These are phyloP conservation scores for Pipra filicauda DNA, from an alignment of 2,113 vertebrate species.

Conservation along the genomic window DNA sequence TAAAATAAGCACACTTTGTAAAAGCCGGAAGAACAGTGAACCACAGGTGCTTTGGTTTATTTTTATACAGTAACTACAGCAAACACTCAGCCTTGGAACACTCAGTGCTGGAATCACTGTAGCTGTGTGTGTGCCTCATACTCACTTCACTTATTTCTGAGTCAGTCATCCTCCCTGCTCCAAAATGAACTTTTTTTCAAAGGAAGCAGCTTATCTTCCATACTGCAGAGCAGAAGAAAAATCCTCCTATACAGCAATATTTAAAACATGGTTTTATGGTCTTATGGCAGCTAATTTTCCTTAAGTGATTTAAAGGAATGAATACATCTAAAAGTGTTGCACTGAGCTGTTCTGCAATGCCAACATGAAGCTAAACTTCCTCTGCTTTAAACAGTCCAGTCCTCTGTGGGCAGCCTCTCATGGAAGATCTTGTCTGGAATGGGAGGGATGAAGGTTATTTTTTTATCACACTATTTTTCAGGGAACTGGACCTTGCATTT, in stretches of 20 bases:
- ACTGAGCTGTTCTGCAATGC: constrained; percentile 60
- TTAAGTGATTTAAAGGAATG: constrained; percentile 76
- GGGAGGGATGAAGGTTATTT: not conserved
- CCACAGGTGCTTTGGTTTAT: not conserved
- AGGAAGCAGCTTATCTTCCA: constrained; percentile 66
- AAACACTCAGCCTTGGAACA: not conserved
- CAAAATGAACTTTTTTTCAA: constrained; percentile 43
- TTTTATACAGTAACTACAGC: not conserved
- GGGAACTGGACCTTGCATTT: not conserved
- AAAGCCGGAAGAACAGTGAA: not conserved
- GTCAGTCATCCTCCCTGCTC: not conserved
- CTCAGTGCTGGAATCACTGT: not conserved
- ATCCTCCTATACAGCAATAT: constrained; percentile 47
- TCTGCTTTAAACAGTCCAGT: not conserved
- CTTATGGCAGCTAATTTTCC: constrained; percentile 79
- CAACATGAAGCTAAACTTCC: not conserved
- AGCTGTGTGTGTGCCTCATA: not conserved
- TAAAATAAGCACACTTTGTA: not conserved
- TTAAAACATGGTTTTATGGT: constrained; percentile 67
- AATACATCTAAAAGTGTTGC: constrained; percentile 61
- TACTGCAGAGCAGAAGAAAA: constrained; percentile 53
- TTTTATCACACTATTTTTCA: not conserved
- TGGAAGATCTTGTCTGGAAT: not conserved
- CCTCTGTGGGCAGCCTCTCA: not conserved
- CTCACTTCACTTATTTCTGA: constrained; percentile 29